phyloP scores from a whole-genome alignment of 2,113 vertebrate genomes.

The Laticauda laticaudata region DNA sequence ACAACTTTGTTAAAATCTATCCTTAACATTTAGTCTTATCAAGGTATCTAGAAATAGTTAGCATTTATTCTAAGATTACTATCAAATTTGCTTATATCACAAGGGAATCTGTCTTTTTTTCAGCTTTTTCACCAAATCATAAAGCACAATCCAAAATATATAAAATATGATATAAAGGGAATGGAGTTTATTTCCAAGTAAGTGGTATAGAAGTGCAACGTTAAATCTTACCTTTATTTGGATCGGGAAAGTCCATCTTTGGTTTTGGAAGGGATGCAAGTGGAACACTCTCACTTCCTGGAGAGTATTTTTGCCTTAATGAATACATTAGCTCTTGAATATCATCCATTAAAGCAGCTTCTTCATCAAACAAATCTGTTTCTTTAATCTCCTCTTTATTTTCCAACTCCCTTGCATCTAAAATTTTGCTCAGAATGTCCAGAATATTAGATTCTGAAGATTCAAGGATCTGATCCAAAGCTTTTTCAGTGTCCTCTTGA shows the following conservation, averaged over 20 bases:
- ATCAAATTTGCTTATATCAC: neutral
- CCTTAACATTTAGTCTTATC: neutral
- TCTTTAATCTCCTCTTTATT: conserved; percentile 60
- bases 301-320: conserved; percentile 80
- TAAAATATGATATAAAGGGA: neutral
- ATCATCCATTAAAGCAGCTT: conserved; percentile 81
- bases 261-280: conserved; percentile 42
- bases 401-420: conserved; percentile 70
- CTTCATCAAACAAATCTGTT: conserved; percentile 74
- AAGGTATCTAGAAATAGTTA: neutral
- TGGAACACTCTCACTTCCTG: conserved; percentile 69
- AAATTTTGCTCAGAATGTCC: conserved; percentile 78
- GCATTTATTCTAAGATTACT: neutral
- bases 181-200: neutral
- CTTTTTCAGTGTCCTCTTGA: conserved; percentile 71
- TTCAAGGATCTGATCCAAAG: conserved; percentile 83
- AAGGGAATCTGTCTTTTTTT: neutral
- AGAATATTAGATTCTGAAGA: conserved; percentile 81
- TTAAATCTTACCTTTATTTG: conserved; percentile 56
- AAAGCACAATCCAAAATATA: neutral
- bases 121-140: neutral
- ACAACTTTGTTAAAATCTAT: neutral
- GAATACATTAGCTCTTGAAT: conserved; percentile 89
- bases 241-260: conserved; percentile 11
- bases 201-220: neutral